A percentile compares a stretch with the other conserved stretches of the same genome.
phyloP scores from a whole-genome alignment of 2,888 invertebrate species.

The Coenonympha glycerion region DNA sequence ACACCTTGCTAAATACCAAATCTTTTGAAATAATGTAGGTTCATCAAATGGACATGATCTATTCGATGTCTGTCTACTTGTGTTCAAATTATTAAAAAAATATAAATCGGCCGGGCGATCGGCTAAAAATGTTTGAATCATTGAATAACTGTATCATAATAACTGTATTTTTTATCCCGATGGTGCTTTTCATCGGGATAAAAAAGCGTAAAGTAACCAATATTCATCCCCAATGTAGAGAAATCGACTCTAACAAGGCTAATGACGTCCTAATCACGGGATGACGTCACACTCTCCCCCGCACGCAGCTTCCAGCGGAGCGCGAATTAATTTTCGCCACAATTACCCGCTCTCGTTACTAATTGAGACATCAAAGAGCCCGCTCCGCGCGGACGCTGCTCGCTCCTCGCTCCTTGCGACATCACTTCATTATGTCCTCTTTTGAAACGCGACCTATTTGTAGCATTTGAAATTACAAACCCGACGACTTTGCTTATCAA shows the following conservation, averaged over 20 bases:
- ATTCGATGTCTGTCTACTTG: no score
- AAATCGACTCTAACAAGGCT: background rate
- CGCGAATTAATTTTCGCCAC: conserved; percentile 71
- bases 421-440: conserved; percentile 38
- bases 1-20: no score
- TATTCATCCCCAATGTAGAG: background rate
- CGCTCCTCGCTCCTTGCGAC: conserved; percentile 37
- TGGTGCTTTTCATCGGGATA: no score
- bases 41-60: no score
- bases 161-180: no score
- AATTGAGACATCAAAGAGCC: conserved; percentile 72
- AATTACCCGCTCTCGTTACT: conserved; percentile 71
- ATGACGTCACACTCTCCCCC: conserved; percentile 29
- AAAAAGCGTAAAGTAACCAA: no score
- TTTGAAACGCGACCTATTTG: conserved; percentile 30
- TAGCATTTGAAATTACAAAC: conserved; percentile 20
- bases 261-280: conserved; percentile 10
- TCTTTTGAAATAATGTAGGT: no score
- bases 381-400: conserved; percentile 41
- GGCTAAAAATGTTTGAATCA: no score
- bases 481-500: background rate
- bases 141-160: no score
- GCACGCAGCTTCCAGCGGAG: conserved; percentile 32
- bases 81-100: no score
- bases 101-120: no score